Percentiles rank a stretch among this genome's conserved stretches.
These are phyloP conservation scores for Phengaris arion DNA, from an alignment of 2,888 invertebrate genomes.

Conservation along the genomic window DNA sequence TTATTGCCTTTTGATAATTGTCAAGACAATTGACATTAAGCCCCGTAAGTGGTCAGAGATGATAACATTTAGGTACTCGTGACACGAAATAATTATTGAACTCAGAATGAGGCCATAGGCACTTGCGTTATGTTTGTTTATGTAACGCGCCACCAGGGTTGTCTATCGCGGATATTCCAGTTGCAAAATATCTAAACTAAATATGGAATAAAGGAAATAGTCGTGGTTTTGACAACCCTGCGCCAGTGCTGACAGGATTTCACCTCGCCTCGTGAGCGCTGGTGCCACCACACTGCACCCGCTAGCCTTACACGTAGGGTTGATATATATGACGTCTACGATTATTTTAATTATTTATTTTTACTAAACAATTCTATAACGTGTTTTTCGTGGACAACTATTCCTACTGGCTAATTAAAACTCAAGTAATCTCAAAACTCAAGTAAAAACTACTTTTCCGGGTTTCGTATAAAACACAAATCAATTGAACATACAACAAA, in stretches of 20 bases:
- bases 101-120: slow-evolving; percentile 42
- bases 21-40: neutral
- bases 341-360: too few relatives aligned
- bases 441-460: neutral
- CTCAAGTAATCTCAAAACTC: neutral
- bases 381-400: too few relatives aligned
- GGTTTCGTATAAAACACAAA: neutral
- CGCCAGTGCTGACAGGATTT: slow-evolving; percentile 8
- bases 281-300: slow-evolving; percentile 34
- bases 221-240: neutral
- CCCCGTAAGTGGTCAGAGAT: neutral
- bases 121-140: slow-evolving; percentile 39
- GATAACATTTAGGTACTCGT: slow-evolving; percentile 29
- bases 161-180: neutral
- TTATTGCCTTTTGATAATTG: neutral
- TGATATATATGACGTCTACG: too few relatives aligned
- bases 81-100: slow-evolving; percentile 36
- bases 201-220: slow-evolving; percentile 5
- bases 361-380: too few relatives aligned
- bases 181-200: neutral
- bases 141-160: slow-evolving; percentile 34
- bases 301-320: slow-evolving; percentile 5
- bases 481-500: too few relatives aligned
- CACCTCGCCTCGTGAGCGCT: slow-evolving; percentile 30
- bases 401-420: too few relatives aligned